A percentile compares a stretch with the other conserved stretches of the same genome.
Conservation (phyloP, 1,140 invertebrate species). For the Saccostrea echinata region DNA sequence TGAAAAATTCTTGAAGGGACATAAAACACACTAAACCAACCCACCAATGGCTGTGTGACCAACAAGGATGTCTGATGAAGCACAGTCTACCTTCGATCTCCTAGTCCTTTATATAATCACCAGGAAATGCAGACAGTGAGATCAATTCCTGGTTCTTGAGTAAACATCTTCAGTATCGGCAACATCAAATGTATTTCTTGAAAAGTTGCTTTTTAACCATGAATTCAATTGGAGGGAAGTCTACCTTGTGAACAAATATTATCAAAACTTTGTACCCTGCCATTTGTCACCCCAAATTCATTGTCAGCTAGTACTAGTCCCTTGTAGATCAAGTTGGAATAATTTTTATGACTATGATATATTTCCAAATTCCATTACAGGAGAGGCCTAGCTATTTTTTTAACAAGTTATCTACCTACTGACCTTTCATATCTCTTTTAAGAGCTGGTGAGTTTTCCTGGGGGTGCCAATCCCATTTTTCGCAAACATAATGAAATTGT, state of each 20-base stretch:
- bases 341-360: background rate
- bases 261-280: background rate
- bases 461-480: slow-evolving; percentile 3
- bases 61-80: background rate
- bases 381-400: background rate
- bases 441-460: background rate
- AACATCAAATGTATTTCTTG: background rate
- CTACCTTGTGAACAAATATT: background rate
- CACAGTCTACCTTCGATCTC: background rate
- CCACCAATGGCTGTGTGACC: background rate
- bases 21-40: no score
- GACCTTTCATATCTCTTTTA: background rate
- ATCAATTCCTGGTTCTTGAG: slow-evolving; percentile 6
- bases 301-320: background rate
- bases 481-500: background rate
- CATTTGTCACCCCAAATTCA: background rate
- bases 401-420: background rate
- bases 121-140: background rate
- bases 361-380: background rate
- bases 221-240: background rate
- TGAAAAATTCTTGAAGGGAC: no score
- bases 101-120: slow-evolving; percentile 11
- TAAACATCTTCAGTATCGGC: background rate
- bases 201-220: background rate
- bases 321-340: background rate